Evolutionary conservation across 2,888 invertebrate species (phyloP), one percentile per base, ranked within the genome.

Genomic region (Desoria tigrina): DNA sequence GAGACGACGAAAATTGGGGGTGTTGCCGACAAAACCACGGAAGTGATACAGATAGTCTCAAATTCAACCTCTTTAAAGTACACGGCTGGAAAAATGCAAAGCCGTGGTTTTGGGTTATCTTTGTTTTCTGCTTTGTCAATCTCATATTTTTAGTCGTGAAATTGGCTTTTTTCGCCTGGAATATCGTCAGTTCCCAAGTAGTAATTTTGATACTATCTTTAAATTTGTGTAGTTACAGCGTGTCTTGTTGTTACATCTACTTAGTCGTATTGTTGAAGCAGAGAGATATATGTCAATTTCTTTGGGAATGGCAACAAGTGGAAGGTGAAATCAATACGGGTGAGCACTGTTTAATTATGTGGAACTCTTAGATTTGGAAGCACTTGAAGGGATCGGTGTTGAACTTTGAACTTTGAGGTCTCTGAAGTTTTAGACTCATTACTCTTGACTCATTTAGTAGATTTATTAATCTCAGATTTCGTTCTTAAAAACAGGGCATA

Each of bases 261-360:
- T 4, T 55, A 3, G 16, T 55, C 6, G 9, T 7, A n/a, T 55
- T 55, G 2, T 4, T 32, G 3, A 55, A 55, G 21, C 11, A 26
- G 11, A 23, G 49, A 3, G 4, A 56, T 7, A 42, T 62, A 6
- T 23, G 62, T 37, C 42, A 45, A 16, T 21, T 62, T 11, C 14
- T 62, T 11, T 23, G 27, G 23, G 39, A 62, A 26, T 63, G 63
- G 63, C 63, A 63, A 27, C 23, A 23, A 7, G 27, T 63, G 16
- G 63, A 63, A 57, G 42, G 26, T 9, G 58, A 63, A 51, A 50
- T 63, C 0, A 32, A 56, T 24, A 26, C 49, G 16, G 57, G 63
- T 63, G 27, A 27, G 27, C n/a, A 11, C n/a, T n/a, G n/a, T n/a
- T n/a, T n/a, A n/a, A n/a, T n/a, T n/a, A n/a, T n/a, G n/a, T n/a